Evolutionary conservation across 1,140 invertebrate species (phyloP).

Genomic region (Pogonomyrmex barbatus): DNA sequence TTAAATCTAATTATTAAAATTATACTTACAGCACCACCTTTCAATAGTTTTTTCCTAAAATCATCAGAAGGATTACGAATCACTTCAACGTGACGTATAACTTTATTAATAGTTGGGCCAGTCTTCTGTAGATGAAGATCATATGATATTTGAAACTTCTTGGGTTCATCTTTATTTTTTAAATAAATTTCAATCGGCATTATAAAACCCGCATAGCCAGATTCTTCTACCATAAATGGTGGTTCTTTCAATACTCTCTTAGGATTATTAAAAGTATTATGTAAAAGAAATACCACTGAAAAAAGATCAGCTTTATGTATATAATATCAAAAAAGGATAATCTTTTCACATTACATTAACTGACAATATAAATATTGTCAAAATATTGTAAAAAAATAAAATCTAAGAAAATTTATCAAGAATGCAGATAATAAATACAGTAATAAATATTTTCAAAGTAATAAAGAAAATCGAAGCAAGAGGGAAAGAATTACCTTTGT

Average conservation of each 20-base stretch:
- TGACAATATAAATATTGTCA: background rate
- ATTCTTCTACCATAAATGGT: conserved; percentile 96
- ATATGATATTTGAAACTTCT: conserved; percentile 94
- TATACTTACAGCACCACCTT: conserved; percentile 91
- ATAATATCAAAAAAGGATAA: background rate
- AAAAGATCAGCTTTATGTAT: background rate
- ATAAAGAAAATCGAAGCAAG: background rate
- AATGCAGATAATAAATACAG: background rate
- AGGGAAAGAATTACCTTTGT: conserved; percentile 88
- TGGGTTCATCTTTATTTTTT: conserved; percentile 96
- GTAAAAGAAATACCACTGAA: conserved; percentile 95
- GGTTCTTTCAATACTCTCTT: conserved; percentile 95
- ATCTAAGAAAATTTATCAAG: background rate
- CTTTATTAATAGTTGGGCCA: conserved; percentile 90
- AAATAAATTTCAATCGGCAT: conserved; percentile 96
- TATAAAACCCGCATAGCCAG: conserved; percentile 97
- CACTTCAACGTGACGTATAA: conserved; percentile 91
- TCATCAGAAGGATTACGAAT: conserved; percentile 95
- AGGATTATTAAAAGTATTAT: conserved; percentile 96
- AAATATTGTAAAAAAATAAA: background rate
- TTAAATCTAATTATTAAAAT: background rate
- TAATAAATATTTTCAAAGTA: background rate
- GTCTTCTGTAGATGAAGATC: conserved; percentile 93
- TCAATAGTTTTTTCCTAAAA: conserved; percentile 94
- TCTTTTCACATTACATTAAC: too few species aligned